Evolutionary conservation across 2,888 invertebrate species (phyloP).

Genomic region (Allacma fusca): DNA sequence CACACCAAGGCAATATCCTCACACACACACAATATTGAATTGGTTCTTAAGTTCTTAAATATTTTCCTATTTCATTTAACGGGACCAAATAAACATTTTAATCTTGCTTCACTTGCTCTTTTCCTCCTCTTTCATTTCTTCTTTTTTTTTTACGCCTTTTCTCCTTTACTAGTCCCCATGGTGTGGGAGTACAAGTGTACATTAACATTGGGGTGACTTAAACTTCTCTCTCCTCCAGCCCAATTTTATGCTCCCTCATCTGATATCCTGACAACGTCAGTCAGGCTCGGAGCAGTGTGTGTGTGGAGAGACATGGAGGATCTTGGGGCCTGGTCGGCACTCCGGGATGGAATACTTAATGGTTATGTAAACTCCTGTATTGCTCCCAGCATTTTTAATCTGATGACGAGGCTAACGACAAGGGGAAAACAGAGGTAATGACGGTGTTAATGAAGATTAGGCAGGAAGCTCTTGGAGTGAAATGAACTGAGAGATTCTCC

Average conservation of each 20-base stretch:
- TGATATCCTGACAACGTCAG: slow-evolving; percentile 1
- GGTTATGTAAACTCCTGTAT: slow-evolving; percentile 5
- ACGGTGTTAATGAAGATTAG: slow-evolving; percentile 46
- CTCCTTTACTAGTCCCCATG: background rate
- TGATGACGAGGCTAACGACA: slow-evolving; percentile 10
- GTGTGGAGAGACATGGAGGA: background rate
- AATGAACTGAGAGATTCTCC: slow-evolving; percentile 41
- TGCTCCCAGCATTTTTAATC: slow-evolving; percentile 12
- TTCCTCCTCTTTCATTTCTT: slow-evolving; percentile 27
- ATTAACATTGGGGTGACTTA: too few relatives aligned
- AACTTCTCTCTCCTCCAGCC: background rate
- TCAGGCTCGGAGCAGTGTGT: background rate
- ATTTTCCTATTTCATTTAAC: slow-evolving; percentile 41
- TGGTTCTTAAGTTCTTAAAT: slow-evolving; percentile 43
- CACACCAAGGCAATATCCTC: slow-evolving; percentile 32
- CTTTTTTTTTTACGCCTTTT: background rate
- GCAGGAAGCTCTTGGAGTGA: slow-evolving; percentile 38
- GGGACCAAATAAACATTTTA: slow-evolving; percentile 41
- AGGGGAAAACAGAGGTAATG: slow-evolving; percentile 36
- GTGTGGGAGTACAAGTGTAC: background rate
- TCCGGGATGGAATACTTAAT: background rate
- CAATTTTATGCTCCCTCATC: slow-evolving; percentile 5
- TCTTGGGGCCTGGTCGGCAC: background rate
- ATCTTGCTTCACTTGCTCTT: slow-evolving; percentile 32
- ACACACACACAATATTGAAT: slow-evolving; percentile 43